Base-by-base conservation (phyloP, 1,140 invertebrate genomes). In the Drosophila sproati region DNA sequence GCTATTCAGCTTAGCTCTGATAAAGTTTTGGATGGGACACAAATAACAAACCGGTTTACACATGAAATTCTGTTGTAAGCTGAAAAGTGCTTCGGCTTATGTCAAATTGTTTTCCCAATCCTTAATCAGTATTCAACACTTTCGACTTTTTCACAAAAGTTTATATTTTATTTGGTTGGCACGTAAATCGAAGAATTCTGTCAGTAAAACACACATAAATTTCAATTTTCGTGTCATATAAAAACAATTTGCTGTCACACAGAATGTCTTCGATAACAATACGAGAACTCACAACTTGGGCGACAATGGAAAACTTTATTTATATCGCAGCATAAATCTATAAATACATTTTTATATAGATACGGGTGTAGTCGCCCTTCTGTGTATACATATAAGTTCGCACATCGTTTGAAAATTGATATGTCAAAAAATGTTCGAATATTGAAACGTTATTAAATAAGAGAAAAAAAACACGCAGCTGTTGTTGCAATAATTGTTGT, bases 361-460 rank as follows among this genome's bases (percentile, higher is more conserved):
- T 69, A 68, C 63, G 54, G 51, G 69, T 48, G 29, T 73, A 45
- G 20, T 20, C 0, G 20, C 20, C 1, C 20, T 20, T 20, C 0
- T 20, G 20, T 63, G 3, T 81, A 50, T 45, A 20, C 48, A 45
- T 51, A 45, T 51, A 70, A 67, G 55, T 71, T 62, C 37, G 52
- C 73, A 77, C 43, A 61, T 63, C 59, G 70, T 69, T 72, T 78
- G 85, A 80, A 88, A 88, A 88, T 88, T 89, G 83, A 88, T 89
- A 89, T 88, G 83, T 88, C 83, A 89, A 77, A 85, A 78, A 83
- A 80, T 78, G 83, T 85, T 89, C 66, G 80, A 89, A 88, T 88
- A 88, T 88, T 89, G 83, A 89, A 88, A 88, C 77, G 83, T 88
- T 88, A 88, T 87, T 87, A 77, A 87, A 87, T 87, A 89, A 89